Conservation (phyloP, 2,797 vertebrate genomes). For the Micrastur ruficollis region DNA sequence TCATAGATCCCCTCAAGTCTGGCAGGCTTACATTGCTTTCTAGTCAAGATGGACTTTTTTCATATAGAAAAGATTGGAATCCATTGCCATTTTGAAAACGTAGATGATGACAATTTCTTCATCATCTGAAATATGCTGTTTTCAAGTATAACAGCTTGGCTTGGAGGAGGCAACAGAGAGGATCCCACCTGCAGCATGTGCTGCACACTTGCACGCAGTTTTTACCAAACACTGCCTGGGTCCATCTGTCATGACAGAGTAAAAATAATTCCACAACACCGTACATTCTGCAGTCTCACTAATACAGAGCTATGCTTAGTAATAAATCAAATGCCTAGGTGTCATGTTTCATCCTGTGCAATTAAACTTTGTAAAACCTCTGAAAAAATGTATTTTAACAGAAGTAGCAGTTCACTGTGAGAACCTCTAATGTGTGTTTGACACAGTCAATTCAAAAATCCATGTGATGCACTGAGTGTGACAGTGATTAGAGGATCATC, state of each 20-base stretch:
- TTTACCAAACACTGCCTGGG: conserved; percentile 2
- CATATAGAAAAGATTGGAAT: background rate
- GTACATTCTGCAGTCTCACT: conserved; percentile 16
- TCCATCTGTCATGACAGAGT: conserved; percentile 61
- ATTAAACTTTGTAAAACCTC: conserved; percentile 53
- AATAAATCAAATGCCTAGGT: conserved; percentile 51
- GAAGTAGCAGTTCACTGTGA: background rate
- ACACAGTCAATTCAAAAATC: background rate
- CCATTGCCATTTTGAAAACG: background rate
- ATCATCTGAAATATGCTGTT: conserved; percentile 23
- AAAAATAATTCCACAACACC: conserved; percentile 52
- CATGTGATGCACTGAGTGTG: background rate
- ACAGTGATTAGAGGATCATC: background rate
- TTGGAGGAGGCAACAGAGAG: conserved; percentile 49
- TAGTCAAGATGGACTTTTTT: background rate
- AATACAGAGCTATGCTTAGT: conserved; percentile 47
- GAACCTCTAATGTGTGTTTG: background rate
- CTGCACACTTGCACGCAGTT: background rate
- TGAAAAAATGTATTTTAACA: conserved; percentile 4
- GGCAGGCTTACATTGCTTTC: background rate
- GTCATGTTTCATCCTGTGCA: conserved; percentile 54
- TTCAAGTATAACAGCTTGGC: conserved; percentile 43
- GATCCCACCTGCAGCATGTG: conserved; percentile 48
- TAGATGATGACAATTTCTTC: conserved; percentile 10
- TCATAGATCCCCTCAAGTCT: background rate